phyloP scores from a whole-genome alignment of 2,797 vertebrate species.

The Clarias pachynema region DNA sequence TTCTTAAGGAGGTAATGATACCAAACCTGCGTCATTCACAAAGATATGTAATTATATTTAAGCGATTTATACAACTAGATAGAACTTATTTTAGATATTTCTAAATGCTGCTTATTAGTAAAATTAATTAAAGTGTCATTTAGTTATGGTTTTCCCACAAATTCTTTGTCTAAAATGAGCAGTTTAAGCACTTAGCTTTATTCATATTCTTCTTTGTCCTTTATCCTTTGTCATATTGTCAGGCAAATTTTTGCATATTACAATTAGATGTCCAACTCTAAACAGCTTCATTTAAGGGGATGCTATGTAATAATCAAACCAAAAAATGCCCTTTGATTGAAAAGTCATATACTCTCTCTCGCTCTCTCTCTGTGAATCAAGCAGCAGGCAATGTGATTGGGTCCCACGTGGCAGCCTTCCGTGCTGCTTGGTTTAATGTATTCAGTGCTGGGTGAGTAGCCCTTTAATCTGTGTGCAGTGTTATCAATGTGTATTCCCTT shows the following conservation, averaged over 20 bases:
- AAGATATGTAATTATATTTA: slow-evolving; percentile 35
- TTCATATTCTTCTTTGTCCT: background rate
- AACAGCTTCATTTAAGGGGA: slow-evolving; percentile 1
- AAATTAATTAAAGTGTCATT: background rate
- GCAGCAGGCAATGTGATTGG: slow-evolving; percentile 55
- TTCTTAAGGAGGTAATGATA: slow-evolving; percentile 8
- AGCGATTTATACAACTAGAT: slow-evolving; percentile 23
- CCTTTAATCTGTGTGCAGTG: slow-evolving; percentile 51
- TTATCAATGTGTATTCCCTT: slow-evolving; percentile 47
- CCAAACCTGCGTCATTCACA: slow-evolving; percentile 29
- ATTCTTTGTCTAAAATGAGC: background rate
- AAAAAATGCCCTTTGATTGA: slow-evolving; percentile 67
- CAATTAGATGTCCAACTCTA: background rate
- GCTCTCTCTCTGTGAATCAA: slow-evolving; percentile 30
- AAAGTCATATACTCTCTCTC: background rate
- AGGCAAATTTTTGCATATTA: background rate
- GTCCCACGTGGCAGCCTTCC: slow-evolving; percentile 46
- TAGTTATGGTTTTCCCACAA: background rate
- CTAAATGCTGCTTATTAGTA: background rate
- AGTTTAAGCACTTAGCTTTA: background rate
- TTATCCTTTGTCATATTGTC: background rate
- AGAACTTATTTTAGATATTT: background rate
- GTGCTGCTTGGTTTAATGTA: slow-evolving; percentile 48
- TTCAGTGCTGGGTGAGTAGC: slow-evolving; percentile 48
- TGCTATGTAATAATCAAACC: slow-evolving; percentile 34